Conservation (phyloP, 2,113 vertebrate species). For the Microcebus griseorufus region DNA sequence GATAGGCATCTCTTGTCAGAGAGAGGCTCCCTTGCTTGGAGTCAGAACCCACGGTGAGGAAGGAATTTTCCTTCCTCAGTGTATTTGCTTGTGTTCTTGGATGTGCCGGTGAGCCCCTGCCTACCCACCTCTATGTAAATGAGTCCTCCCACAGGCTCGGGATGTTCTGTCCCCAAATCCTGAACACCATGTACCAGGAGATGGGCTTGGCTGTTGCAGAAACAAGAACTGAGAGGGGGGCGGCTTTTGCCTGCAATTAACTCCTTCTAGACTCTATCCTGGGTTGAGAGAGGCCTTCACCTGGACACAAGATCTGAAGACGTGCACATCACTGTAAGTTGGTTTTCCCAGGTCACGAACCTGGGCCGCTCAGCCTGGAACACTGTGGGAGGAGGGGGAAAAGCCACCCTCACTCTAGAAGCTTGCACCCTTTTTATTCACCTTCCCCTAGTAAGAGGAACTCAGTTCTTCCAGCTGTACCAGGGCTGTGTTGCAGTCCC, state of each 20-base stretch:
- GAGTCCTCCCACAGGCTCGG: constrained; percentile 79
- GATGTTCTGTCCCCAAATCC: constrained; percentile 78
- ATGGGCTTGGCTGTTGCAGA: constrained; percentile 55
- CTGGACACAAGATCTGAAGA: background rate
- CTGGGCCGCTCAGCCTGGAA: background rate
- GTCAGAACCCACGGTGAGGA: constrained; percentile 52
- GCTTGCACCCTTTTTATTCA: background rate
- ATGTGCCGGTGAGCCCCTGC: constrained; percentile 78
- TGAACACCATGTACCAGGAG: constrained; percentile 62
- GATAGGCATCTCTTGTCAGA: no score
- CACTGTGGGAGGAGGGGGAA: background rate
- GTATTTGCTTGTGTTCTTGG: constrained; percentile 78
- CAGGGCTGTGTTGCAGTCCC: background rate
- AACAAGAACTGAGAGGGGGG: constrained; percentile 54
- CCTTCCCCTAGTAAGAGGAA: background rate
- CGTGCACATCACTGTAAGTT: background rate
- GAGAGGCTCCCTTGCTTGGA: background rate
- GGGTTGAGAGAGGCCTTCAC: background rate
- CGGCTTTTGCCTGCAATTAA: constrained; percentile 59
- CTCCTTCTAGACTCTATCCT: background rate
- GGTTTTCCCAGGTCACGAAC: background rate
- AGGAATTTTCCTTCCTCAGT: constrained; percentile 80
- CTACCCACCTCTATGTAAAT: constrained; percentile 81
- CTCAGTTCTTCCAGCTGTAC: background rate
- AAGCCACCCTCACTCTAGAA: background rate